Base-by-base conservation (phyloP, 2,113 vertebrate genomes). In the Percina caprodes region DNA sequence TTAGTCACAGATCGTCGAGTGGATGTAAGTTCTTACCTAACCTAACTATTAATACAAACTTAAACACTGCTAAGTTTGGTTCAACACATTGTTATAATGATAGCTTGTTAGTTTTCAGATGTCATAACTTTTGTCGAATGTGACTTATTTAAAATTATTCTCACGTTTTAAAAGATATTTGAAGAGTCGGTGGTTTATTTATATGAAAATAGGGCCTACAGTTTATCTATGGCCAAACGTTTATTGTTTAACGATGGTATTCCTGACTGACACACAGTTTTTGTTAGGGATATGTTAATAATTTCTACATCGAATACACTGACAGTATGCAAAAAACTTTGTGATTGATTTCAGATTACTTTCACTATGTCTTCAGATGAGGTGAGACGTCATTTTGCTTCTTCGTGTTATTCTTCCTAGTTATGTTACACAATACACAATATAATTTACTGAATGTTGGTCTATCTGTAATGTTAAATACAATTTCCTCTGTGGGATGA, bases 291-390 rank as follows among this genome's bases (percentile, higher is more conserved):
- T 3, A 1, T 39, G 15, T 59, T 30, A 4, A 39, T 23, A 18
- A 12, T n/a, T n/a, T n/a, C 2, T 6, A 12, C 7, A 18, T 74
- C 52, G 24, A 0, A 0, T 33, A 19, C 55, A 24, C 23, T 24
- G 48, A 66, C 35, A 23, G 3, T 9, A 4, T 16, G 1, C 0
- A 0, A 5, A 5, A 21, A 62, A 1, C 3, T 12, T 63, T 71
- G 10, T 33, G 6, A 10, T 5, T 24, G n/a, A 0, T 86, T 67
- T 2, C 77, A 86, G 89, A 24, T 72, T 18, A 42, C 55, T 79
- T 65, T 81, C 68, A 63, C 30, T 1, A 94, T 94, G 94, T 92
- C 91, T 62, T 90, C 86, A 55, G 92, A 93, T 1, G 94, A 94
- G 94, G 94, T 95, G 91, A 92, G 89, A 61, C 61, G 30, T 81